Base-by-base conservation (phyloP, 2,797 vertebrate species). In the Astyanax mexicanus region DNA sequence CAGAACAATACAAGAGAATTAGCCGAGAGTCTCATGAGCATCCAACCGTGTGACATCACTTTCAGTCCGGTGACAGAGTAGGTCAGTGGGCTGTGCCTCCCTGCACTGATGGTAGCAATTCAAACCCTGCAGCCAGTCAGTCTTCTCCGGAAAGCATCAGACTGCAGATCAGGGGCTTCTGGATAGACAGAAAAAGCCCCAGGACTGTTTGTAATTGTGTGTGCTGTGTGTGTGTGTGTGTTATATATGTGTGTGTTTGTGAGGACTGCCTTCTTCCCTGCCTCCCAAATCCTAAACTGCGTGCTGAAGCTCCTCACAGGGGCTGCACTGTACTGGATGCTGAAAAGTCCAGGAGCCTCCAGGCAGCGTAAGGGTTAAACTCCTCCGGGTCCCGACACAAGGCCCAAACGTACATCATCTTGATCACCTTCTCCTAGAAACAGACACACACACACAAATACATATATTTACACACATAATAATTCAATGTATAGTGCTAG, bases 381-480 rank as follows among this genome's bases (percentile, higher is more conserved):
- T 99, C 97, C 0, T 96, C 95, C 86, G 97, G 97, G 87, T 99
- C 97, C 54, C 97, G 90, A 92, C 97, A 99, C 12, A 98, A 92
- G 0, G 97, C 97, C 98, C 97, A 99, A 65, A 98, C 96, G 0
- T 98, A 96, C 84, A 97, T 93, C 95, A 97, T 98, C 77, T 95
- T 83, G 60, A 97, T 84, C 6, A 99, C 97, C 88, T 98, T 98
- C 9, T 94, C 96, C 98, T 99, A 42, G 60, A 66, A 13, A 52
- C n/a, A 19, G 4, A 11, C 47, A 51, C n/a, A 51, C 68, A 64
- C 17, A 49, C 5, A n/a, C n/a, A n/a, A n/a, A n/a, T n/a, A n/a
- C n/a, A n/a, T n/a, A n/a, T n/a, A n/a, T n/a, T n/a, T n/a, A n/a
- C n/a, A n/a, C n/a, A n/a, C n/a, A n/a, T n/a, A n/a, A n/a, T n/a